Base-by-base conservation (phyloP, 2,888 invertebrate species). In the Leuctra nigra region DNA sequence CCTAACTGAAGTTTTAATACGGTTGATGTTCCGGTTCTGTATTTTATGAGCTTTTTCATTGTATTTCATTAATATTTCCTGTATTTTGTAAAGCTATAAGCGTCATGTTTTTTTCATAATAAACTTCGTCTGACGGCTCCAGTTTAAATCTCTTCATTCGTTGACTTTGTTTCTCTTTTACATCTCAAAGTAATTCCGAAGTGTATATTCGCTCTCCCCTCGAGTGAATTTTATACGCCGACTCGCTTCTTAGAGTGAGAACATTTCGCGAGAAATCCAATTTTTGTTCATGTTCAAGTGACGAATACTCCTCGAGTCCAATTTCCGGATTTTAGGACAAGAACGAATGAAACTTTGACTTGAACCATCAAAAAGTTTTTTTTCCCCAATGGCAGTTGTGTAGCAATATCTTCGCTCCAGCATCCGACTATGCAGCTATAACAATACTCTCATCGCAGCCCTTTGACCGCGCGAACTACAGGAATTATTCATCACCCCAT, bases 301-400 rank as follows among this genome's bases (percentile, higher is more conserved):
- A 55, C 55, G 55, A 55, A 55, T 48, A 48, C 48, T n/a, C 29
- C 55, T 55, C 48, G 23, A 48, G 55, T 55, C 55, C 55, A 55
- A 55, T 55, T 55, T 55, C 55, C 55, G 55, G 55, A 55, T 50
- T 50, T 50, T 50, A 50, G 35, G 33, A 48, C 29, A 16, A 24
- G n/a, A 33, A 48, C 29, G 50, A 50, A 50, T 20, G 50, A 50
- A 50, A 50, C 36, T 50, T 50, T 35, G 50, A n/a, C 33, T 33
- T 18, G 22, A 35, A 50, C 50, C 50, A 50, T 50, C 35, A 50
- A 35, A 48, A 50, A 33, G 16, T 18, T 50, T 50, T 44, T n/a
- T n/a, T n/a, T n/a, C n/a, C n/a, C n/a, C n/a, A n/a, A n/a, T n/a
- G n/a, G n/a, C n/a, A n/a, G n/a, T n/a, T n/a, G n/a, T n/a, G n/a